Percentiles rank a stretch among this genome's conserved stretches.
These are phyloP conservation scores for Drosophila flavopinicola DNA, from an alignment of 2,888 invertebrate species.

Conservation along the genomic window DNA sequence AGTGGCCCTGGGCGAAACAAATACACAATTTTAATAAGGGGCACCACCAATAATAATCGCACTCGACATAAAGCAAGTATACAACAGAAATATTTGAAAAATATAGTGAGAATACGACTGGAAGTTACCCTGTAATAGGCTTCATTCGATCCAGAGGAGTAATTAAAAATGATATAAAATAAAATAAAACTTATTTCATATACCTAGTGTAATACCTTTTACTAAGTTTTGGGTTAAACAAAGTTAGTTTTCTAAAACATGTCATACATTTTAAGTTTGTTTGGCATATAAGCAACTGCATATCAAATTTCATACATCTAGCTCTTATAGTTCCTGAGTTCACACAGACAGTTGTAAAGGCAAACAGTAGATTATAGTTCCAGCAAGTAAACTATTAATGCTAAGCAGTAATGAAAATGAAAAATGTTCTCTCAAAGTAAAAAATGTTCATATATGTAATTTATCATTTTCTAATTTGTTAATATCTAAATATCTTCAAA, in stretches of 20 bases:
- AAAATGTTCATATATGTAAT: no score
- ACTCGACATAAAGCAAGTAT: conserved; percentile 22
- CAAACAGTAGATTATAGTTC: neutral
- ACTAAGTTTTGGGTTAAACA: no score
- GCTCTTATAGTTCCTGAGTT: neutral
- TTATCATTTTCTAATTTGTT: no score
- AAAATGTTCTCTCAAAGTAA: no score
- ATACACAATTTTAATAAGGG: conserved; percentile 50
- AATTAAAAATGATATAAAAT: no score
- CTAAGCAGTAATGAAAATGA: neutral
- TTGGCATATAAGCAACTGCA: neutral
- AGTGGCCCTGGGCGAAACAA: conserved; percentile 50
- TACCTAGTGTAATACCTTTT: no score
- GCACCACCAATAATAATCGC: conserved; percentile 51
- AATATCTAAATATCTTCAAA: no score
- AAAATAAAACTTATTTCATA: no score
- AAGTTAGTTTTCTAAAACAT: no score
- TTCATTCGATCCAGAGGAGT: no score
- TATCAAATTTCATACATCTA: neutral
- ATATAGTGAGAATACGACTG: neutral
- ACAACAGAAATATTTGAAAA: neutral
- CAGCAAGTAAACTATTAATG: neutral
- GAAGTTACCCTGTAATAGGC: neutral
- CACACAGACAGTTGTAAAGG: neutral
- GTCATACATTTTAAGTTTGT: neutral